phyloP scores from a whole-genome alignment of 2,888 invertebrate species.

The Vesta saturnalis region DNA sequence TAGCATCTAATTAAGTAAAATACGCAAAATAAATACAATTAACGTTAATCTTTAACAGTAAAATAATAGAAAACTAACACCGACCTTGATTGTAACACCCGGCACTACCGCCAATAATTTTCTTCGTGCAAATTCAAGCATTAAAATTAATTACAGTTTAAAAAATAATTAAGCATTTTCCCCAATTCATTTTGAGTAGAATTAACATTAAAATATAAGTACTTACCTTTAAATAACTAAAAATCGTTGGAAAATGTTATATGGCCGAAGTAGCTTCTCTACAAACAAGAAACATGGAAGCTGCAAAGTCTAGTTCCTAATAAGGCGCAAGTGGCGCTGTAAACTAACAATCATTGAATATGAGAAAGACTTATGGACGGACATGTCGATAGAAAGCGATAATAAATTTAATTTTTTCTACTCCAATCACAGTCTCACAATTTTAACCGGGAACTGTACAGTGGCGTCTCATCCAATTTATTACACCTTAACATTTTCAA shows the following conservation, averaged over 20 bases:
- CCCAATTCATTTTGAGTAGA: neutral
- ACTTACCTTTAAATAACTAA: neutral
- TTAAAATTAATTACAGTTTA: neutral
- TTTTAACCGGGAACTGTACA: too few relatives aligned
- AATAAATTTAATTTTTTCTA: too few relatives aligned
- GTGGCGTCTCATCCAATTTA: too few relatives aligned
- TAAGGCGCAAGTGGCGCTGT: slow-evolving; percentile 10
- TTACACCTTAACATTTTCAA: too few relatives aligned
- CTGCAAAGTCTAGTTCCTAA: neutral
- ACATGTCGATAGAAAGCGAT: too few relatives aligned
- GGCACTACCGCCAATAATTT: slow-evolving; percentile 8
- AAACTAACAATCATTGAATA: neutral
- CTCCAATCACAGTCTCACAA: too few relatives aligned
- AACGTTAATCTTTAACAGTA: neutral
- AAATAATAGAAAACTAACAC: neutral
- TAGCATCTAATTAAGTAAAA: neutral
- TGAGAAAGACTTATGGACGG: neutral
- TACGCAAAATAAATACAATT: neutral
- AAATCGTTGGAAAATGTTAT: neutral
- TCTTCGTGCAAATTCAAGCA: neutral
- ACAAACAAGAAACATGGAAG: slow-evolving; percentile 8
- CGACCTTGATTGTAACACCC: slow-evolving; percentile 7
- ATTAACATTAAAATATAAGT: neutral
- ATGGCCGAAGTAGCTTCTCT: neutral
- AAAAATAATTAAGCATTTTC: neutral